phyloP scores from a whole-genome alignment of 2,113 vertebrate species.

The Tiliqua scincoides region DNA sequence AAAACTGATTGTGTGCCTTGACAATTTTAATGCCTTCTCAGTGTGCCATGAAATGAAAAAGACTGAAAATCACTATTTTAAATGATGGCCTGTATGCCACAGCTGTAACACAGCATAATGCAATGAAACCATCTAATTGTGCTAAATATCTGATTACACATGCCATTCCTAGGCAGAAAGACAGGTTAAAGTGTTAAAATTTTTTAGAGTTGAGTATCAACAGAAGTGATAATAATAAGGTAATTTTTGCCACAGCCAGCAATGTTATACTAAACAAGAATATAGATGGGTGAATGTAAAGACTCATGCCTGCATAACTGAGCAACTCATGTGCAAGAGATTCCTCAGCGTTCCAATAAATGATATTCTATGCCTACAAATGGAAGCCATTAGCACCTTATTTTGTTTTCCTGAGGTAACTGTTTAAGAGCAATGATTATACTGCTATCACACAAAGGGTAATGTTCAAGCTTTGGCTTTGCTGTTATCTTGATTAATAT shows the following conservation, averaged over 20 bases:
- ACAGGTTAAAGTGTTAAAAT: slow-evolving; percentile 22
- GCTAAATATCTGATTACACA: slow-evolving; percentile 41
- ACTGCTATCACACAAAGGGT: slow-evolving; percentile 29
- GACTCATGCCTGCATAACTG: slow-evolving; percentile 50
- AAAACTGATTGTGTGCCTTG: too few species aligned
- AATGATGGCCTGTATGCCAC: neutral
- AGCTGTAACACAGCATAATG: slow-evolving; percentile 39
- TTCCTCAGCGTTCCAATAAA: slow-evolving; percentile 61
- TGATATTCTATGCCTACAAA: slow-evolving; percentile 67
- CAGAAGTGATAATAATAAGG: slow-evolving; percentile 45
- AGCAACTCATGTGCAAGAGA: slow-evolving; percentile 59
- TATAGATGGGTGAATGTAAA: slow-evolving; percentile 58
- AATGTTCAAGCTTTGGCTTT: slow-evolving; percentile 46
- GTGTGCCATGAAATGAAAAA: too few species aligned
- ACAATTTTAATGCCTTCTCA: too few species aligned
- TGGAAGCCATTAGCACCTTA: slow-evolving; percentile 57
- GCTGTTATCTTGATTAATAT: slow-evolving; percentile 36
- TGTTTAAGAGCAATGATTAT: slow-evolving; percentile 56
- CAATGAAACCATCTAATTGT: slow-evolving; percentile 1
- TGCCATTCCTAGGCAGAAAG: slow-evolving; percentile 13
- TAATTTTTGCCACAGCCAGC: slow-evolving; percentile 58
- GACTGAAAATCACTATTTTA: too few species aligned
- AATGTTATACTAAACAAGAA: slow-evolving; percentile 59
- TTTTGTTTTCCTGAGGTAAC: slow-evolving; percentile 57
- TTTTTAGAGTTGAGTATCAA: slow-evolving; percentile 42